Evolutionary conservation across 2,888 invertebrate genomes (phyloP).

Genomic region (Drosophila greeni): DNA sequence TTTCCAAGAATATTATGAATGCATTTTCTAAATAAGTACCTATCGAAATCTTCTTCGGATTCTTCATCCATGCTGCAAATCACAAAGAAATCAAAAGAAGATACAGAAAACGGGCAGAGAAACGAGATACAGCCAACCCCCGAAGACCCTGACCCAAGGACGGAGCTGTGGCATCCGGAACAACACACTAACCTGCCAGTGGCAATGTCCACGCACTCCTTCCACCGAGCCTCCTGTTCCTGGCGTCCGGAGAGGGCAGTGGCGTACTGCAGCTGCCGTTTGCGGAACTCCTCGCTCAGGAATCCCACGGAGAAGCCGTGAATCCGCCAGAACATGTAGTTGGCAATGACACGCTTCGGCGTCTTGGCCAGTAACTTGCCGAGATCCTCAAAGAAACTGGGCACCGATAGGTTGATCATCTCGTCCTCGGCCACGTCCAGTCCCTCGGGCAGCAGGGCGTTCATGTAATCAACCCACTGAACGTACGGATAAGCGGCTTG

Average conservation of each 20-base stretch:
- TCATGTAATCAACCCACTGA: constrained; percentile 86
- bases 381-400: constrained; percentile 87
- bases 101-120: constrained; percentile 39
- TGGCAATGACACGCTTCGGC: constrained; percentile 86
- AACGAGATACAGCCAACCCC: constrained; percentile 23
- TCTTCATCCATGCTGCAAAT: constrained; percentile 72
- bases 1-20: constrained; percentile 9
- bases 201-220: constrained; percentile 91
- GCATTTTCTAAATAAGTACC: constrained; percentile 60
- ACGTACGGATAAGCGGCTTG: constrained; percentile 85
- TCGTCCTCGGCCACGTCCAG: constrained; percentile 84
- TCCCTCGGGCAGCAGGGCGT: constrained; percentile 85
- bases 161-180: not conserved
- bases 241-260: constrained; percentile 90
- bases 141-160: constrained; percentile 15
- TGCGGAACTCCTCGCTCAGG: constrained; percentile 87
- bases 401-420: constrained; percentile 90
- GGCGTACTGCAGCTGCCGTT: constrained; percentile 88
- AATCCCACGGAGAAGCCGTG: constrained; percentile 90
- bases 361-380: constrained; percentile 82
- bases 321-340: constrained; percentile 95
- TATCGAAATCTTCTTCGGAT: constrained; percentile 61
- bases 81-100: constrained; percentile 62
- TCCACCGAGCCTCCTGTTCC: constrained; percentile 93
- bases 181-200: constrained; percentile 83